Percentiles rank a stretch among this genome's conserved stretches.
phyloP scores from a whole-genome alignment of 1,140 invertebrate species.

The Meloidogyne chitwoodi region DNA sequence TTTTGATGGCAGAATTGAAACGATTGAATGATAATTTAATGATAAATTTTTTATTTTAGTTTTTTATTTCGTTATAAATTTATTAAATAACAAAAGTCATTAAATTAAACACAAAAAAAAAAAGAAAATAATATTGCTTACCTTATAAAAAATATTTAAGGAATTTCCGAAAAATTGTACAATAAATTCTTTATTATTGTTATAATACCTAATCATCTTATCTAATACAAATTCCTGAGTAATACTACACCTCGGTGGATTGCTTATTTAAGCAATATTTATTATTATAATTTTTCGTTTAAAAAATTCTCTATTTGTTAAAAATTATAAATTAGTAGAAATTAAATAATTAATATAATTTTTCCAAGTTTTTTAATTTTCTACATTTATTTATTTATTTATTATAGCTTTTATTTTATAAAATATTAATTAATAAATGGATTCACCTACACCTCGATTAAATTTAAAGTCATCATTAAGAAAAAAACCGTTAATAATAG shows the following conservation, averaged over 20 bases:
- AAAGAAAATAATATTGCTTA: too few species aligned
- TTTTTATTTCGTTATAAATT: not conserved
- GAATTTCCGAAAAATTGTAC: not conserved
- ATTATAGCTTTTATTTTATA: not conserved
- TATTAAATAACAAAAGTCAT: too few species aligned
- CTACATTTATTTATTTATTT: too few species aligned
- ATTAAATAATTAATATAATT: too few species aligned
- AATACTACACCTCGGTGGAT: not conserved
- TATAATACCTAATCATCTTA: not conserved
- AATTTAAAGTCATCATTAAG: not conserved
- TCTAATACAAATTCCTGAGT: not conserved
- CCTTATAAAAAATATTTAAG: not conserved
- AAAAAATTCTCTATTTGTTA: too few species aligned
- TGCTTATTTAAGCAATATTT: too few species aligned
- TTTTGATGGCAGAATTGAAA: conserved; percentile 22
- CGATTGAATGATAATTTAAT: not conserved
- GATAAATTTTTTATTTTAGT: not conserved
- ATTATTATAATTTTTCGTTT: too few species aligned
- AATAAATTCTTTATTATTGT: not conserved
- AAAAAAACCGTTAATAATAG: not conserved
- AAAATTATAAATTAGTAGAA: too few species aligned
- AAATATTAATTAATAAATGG: not conserved
- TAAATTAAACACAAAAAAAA: too few species aligned
- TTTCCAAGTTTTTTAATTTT: too few species aligned
- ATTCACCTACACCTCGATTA: not conserved